Evolutionary conservation across 2,888 invertebrate species (phyloP), one percentile per base, ranked within the genome.

Genomic region (Chaetogeoica ovagalla): DNA sequence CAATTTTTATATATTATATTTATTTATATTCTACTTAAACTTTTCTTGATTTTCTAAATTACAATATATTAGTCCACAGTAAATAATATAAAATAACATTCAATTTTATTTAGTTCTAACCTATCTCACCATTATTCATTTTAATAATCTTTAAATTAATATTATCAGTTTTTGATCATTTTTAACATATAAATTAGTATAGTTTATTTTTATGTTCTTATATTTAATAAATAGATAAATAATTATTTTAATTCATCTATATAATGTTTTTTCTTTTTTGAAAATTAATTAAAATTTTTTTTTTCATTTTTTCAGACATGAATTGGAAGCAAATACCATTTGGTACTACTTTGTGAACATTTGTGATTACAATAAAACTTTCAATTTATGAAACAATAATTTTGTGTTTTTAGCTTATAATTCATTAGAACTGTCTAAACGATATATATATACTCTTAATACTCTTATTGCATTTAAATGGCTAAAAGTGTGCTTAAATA

Each of bases 321-420:
- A 71, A 70, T 63, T 79, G 79, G 79, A 70, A 19, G 30, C 79
- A 70, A 71, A 63, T 63, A 71, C 71, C 71, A n/a, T 59, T 79
- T 15, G 79, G 79, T 15, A 70, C 57, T 23, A 55, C 19, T 62
- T 17, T 77, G 39, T 77, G 37, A 77, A 70, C 48, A 52, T 30
- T 8, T 52, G 5, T 13, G 0, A 68, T 48, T 30, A 1, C 37
- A n/a, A 60, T 52, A 62, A 9, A 62, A 62, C 17, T 43, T 43
- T 43, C 7, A 43, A 30, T 11, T 19, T 15, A 77, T 39, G 4
- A 69, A 55, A 75, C 9, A 55, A 52, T 43, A 75, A 11, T 69
- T n/a, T 13, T 74, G 52, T 77, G 62, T 52, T 59, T 68, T 68
- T 37, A 15, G 13, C 15, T 57, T 63, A 63, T 52, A 63, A 52